A percentile compares a stretch with the other conserved stretches of the same genome.
Conservation (phyloP, 2,888 invertebrate genomes). For the Macrophya annulata region DNA sequence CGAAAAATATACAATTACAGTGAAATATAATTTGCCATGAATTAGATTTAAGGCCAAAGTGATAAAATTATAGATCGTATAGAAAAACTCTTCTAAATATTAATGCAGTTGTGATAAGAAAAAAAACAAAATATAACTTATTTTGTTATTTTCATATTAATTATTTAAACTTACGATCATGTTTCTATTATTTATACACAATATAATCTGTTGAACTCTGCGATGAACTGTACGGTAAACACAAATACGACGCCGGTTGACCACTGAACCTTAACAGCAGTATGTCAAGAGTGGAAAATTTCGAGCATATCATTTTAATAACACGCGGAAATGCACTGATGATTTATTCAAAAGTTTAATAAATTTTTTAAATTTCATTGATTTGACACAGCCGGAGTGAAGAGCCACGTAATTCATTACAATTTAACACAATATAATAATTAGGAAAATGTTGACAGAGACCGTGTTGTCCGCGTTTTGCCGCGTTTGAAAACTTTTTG, state of each 20-base stretch:
- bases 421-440: constrained; percentile 14
- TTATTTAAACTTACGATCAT: constrained; percentile 44
- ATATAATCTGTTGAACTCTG: constrained; percentile 26
- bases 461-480: constrained; percentile 25
- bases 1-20: neutral
- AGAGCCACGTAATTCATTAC: neutral
- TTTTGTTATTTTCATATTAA: neutral
- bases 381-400: neutral
- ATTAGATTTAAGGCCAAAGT: neutral
- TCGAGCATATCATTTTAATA: constrained; percentile 38
- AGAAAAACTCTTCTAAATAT: neutral
- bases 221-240: constrained; percentile 30
- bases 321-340: constrained; percentile 37
- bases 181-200: constrained; percentile 26
- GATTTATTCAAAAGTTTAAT: constrained; percentile 20
- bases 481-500: constrained; percentile 53
- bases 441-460: constrained; percentile 30
- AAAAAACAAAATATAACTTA: neutral
- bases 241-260: constrained; percentile 41
- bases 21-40: neutral
- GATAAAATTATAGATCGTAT: neutral
- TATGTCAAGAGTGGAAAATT: constrained; percentile 32
- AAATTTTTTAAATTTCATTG: neutral
- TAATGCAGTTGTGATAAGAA: neutral
- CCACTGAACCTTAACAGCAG: constrained; percentile 32